Evolutionary conservation across 1,140 invertebrate species (phyloP), one percentile per base, ranked within the genome.

Genomic region (Cotesia chilonis): DNA sequence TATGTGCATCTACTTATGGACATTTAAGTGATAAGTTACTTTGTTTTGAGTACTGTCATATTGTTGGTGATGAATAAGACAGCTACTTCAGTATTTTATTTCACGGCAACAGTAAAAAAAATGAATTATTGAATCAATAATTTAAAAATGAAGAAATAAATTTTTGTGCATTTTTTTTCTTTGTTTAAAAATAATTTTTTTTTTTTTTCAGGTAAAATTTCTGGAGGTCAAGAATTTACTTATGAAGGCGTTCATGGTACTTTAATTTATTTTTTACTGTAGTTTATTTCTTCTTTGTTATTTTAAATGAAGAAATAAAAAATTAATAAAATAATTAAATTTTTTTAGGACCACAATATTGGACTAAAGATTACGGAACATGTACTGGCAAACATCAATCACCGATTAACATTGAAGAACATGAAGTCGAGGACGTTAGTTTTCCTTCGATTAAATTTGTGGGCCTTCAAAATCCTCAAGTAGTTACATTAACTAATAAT

Each of bases 361-460:
- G 93, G 94, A 88, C 90, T 4, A 88, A 93, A 36, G 84, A 90
- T 2, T 94, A 89, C 76, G 80, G 89, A 3, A 87, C 89, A 17
- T 95, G 94, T 76, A 85, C 90, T 17, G 93, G 94, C 17, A 94
- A 94, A 83, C 90, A 92, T 77, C 94, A 95, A 80, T 94, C 93
- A 66, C 94, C 94, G 0, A 95, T 95, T 55, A 92, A 95, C 79
- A 95, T 95, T 65, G 89, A 92, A 75, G 88, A 92, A 47, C 88
- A 92, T 3, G 83, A 87, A n/a, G 92, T 93, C 3, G 88, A 88
- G 60, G 85, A 87, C 61, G 87, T 90, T 4, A 87, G 81, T 14
- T 86, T 91, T 55, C 87, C 89, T 0, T 82, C 88, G 4, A 82
- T 94, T 47, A 74, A 76, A 70, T 89, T 93, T 79, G 72, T 83